Evolutionary conservation across 2,888 invertebrate species (phyloP).

Genomic region (Melieria picta): DNA sequence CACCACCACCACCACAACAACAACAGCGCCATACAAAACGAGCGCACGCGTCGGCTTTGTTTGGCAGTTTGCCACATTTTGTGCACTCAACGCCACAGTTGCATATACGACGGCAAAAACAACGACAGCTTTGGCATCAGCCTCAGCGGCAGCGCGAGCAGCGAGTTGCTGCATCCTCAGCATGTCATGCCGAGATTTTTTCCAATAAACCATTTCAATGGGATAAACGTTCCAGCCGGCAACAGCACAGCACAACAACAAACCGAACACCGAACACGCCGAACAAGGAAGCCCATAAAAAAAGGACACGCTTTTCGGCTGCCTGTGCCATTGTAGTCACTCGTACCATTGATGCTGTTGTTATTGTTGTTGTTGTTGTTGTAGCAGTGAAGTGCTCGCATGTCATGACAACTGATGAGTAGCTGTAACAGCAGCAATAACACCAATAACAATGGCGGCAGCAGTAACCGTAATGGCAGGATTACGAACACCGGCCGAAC

Average conservation of each 20-base stretch:
- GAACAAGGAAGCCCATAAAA: background rate
- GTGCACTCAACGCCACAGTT: background rate
- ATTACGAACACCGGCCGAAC: slow-evolving; percentile 5
- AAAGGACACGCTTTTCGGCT: slow-evolving; percentile 8
- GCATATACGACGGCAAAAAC: background rate
- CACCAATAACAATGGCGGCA: slow-evolving; percentile 4
- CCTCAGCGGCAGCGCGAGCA: background rate
- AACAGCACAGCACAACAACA: no score
- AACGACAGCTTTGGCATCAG: background rate
- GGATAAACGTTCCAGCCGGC: no score
- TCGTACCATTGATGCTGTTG: slow-evolving; percentile 2
- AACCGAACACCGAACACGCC: background rate
- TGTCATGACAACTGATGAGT: slow-evolving; percentile 28
- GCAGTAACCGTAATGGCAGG: background rate
- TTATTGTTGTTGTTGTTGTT: slow-evolving; percentile 20
- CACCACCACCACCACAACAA: no score
- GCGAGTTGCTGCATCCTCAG: background rate
- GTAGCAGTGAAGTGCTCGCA: background rate
- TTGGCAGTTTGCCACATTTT: slow-evolving; percentile 35
- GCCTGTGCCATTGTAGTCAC: background rate
- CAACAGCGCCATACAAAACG: background rate
- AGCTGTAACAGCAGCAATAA: background rate
- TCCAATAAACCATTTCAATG: slow-evolving; percentile 6
- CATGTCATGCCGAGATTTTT: slow-evolving; percentile 13
- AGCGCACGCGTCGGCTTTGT: slow-evolving; percentile 19